Conservation (phyloP, 2,797 vertebrate genomes). For the Sarcoramphus papa region DNA sequence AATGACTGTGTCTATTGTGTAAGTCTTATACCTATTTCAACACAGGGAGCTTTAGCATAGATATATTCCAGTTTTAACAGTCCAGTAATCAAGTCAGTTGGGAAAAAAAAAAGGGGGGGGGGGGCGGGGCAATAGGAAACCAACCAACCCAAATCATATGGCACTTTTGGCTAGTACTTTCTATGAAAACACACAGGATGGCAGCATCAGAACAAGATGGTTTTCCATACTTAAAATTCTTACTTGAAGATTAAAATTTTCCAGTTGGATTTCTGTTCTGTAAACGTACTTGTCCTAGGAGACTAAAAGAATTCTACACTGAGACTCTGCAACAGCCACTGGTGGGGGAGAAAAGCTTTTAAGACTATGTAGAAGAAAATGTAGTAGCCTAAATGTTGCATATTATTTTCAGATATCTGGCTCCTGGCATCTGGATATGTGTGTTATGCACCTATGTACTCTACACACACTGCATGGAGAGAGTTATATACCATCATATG, state of each 20-base stretch:
- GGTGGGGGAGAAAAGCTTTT: neutral
- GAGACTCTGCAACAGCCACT: neutral
- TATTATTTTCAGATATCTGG: neutral
- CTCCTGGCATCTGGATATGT: neutral
- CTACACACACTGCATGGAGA: neutral
- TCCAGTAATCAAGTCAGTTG: neutral
- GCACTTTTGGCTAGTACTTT: neutral
- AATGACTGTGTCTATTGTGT: neutral
- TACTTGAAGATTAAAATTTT: neutral
- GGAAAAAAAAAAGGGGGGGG: accelerated
- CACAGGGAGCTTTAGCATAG: neutral
- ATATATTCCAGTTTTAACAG: neutral
- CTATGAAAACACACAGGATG: conserved; percentile 38
- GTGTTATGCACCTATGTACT: neutral
- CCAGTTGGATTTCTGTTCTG: neutral
- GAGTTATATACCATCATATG: neutral
- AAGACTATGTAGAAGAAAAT: neutral
- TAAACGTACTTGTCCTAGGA: neutral
- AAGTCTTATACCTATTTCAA: neutral
- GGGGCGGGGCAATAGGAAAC: neutral
- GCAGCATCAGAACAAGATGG: neutral
- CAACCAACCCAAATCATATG: neutral
- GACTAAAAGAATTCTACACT: neutral
- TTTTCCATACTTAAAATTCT: neutral
- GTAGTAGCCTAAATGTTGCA: neutral